Base-by-base conservation (phyloP, 2,888 invertebrate species). In the Calameuta filiformis region DNA sequence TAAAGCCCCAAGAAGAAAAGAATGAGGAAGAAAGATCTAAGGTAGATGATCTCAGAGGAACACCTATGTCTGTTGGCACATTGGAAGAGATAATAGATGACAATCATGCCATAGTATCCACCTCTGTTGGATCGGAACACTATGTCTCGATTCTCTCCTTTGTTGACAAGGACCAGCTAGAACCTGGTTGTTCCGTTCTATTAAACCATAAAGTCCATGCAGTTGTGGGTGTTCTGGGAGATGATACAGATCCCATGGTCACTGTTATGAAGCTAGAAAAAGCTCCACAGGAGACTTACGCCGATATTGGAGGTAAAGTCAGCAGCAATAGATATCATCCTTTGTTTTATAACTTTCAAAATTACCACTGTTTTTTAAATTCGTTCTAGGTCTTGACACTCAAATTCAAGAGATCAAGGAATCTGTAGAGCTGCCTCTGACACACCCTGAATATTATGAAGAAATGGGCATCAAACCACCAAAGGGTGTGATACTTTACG, bases 381-480 rank as follows among this genome's bases (percentile, higher is more conserved):
- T 56, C 68, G 15, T 73, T 81, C 30, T 81, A 92, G 92, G 98
- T 30, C 93, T 99, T 15, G 99, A 99, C 90, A 97, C 97, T 68
- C 99, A 99, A 92, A 99, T 99, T 90, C 99, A 98, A 91, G 97
- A 98, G 92, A 98, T 98, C 80, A 98, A 98, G 92, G 99, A 99
- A 93, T 98, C 99, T 73, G 99, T 99, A 12, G 99, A 99, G 91
- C 92, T 99, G 81, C 99, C 99, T 0, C 92, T 99, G 31, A 99
- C 99, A 23, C 99, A 99, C 93, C 99, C 99, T 0, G 99, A 99
- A 92, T 99, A 99, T 92, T 99, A 99, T 91, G 99, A 99, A 92
- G 99, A 99, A 93, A 99, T 99, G 99, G 99, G 99, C 75, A 99
- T 99, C 86, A 98, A 98, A 90, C 99, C 99, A 23, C 99, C 99